Evolutionary conservation across 2,888 invertebrate genomes (phyloP), one percentile per base, ranked within the genome.

Genomic region (Scaptomyza cyrtandrae): DNA sequence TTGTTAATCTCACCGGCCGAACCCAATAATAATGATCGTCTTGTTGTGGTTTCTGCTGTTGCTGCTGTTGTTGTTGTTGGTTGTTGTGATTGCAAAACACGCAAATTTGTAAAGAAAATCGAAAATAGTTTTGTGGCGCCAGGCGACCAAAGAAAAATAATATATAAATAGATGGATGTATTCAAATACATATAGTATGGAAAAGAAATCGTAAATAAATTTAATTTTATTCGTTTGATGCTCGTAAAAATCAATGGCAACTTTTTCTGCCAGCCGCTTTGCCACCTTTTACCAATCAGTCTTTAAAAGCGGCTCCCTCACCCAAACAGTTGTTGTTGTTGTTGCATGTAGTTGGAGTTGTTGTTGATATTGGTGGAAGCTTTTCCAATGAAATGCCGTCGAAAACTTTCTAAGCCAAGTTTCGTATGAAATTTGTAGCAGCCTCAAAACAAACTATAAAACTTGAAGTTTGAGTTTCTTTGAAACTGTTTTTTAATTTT

Each of bases 191-290:
- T 29, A 29, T 29, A 24, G 29, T 27, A 27, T 2, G 0, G 39
- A 39, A 59, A 49, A 45, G 50, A n/a, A 37, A 39, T 11, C 49
- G 60, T 49, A 75, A 68, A 65, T 66, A 72, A 83, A 84, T 86
- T 81, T 82, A 82, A 82, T 86, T 86, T 78, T 65, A 84, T 82
- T 81, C 84, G 86, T 86, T 86, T 78, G 67, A 74, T 84, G 82
- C 71, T 80, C 85, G 87, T 83, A 87, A 83, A 87, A 87, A 83
- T 87, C 87, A 87, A 83, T 83, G 85, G 86, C 85, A 85, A 85
- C 70, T 85, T 82, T 86, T 78, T 81, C 54, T 60, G 64, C 54
- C 71, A 62, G 71, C 55, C 70, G 44, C 50, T 33, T 24, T 45
- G 73, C 79, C 85, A 78, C 75, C 85, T 84, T 57, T 65, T 71